Base-by-base conservation (phyloP, 1,140 invertebrate genomes). In the Nasonia longicornis region DNA sequence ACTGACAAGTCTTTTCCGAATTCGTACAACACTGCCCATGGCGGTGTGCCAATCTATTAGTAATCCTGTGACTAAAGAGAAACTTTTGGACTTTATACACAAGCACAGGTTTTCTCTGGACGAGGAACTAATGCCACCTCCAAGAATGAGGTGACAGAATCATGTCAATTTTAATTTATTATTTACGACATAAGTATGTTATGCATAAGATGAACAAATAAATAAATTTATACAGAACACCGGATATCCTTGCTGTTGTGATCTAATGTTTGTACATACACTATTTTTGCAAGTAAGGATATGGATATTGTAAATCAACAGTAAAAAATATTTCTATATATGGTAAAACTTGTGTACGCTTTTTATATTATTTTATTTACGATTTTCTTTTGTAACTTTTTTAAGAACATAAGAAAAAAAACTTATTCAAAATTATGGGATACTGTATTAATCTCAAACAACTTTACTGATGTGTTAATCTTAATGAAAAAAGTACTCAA, bases 1-100 rank as follows among this genome's bases (percentile, higher is more conserved):
- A 98, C 96, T 0, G 99, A 99, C 89, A 99, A 99, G 91, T 98
- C 96, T 2, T 97, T 95, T 90, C 98, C 99, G 2, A 99, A 99
- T 90, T 95, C 95, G 76, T 95, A 90, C 78, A 93, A 91, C 3
- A 99, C 98, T 8, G 97, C 97, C 97, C 31, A 86, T 90, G 79
- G 93, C 94, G 83, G 94, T 96, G 42, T 93, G 90, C 82, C 89
- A 93, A 63, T 95, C 93, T 85, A 96, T 98, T 86, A 86, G 86
- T 29, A 89, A 95, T 85, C 97, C 97, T 0, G 94, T 98, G 0
- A 97, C 96, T 1, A 95, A 95, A 88, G 94, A 97, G 31, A 91
- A 91, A 80, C 92, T 98, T 20, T 87, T 98, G 38, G 90, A 94
- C 48, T 96, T 91, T 86, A 97, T 98, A 82, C 91, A 94, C 12